phyloP scores from a whole-genome alignment of 2,797 vertebrate genomes.

The Neopelma chrysocephalum region DNA sequence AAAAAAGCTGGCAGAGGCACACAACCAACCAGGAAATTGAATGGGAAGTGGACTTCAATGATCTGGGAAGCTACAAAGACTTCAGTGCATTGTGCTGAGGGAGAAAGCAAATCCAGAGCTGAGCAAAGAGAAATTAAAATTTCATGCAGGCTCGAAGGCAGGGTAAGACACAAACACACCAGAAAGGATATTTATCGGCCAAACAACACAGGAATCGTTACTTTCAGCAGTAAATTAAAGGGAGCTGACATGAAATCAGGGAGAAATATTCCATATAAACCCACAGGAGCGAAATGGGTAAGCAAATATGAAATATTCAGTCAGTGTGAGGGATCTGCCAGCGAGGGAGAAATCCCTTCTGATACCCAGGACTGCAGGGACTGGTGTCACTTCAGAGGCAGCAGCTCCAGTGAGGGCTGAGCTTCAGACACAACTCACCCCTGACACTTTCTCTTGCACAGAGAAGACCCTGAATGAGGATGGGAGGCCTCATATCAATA shows the following conservation, averaged over 20 bases:
- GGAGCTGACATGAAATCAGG: not conserved
- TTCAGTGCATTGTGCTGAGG: not conserved
- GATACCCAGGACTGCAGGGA: not conserved
- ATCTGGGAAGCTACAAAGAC: conserved; percentile 10
- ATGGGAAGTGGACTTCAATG: not conserved
- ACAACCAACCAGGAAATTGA: conserved; percentile 6
- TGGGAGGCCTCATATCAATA: not conserved
- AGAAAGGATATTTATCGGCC: not conserved
- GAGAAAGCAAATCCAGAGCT: not conserved
- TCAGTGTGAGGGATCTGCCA: not conserved
- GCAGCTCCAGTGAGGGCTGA: not conserved
- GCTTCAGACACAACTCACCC: not conserved
- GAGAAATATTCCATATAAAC: not conserved
- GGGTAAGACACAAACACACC: not conserved
- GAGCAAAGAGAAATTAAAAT: conserved; percentile 44
- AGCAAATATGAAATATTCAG: conserved; percentile 10
- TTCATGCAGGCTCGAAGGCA: conserved; percentile 6
- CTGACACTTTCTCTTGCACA: not conserved
- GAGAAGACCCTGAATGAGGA: not conserved
- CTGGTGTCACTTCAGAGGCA: not conserved
- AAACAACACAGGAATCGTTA: not conserved
- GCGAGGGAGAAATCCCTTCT: not conserved
- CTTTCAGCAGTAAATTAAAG: conserved; percentile 29
- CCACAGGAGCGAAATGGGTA: not conserved
- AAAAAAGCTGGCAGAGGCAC: not conserved